These are phyloP conservation scores for Littorina saxatilis DNA, from an alignment of 1,140 invertebrate species.

Conservation along the genomic window DNA sequence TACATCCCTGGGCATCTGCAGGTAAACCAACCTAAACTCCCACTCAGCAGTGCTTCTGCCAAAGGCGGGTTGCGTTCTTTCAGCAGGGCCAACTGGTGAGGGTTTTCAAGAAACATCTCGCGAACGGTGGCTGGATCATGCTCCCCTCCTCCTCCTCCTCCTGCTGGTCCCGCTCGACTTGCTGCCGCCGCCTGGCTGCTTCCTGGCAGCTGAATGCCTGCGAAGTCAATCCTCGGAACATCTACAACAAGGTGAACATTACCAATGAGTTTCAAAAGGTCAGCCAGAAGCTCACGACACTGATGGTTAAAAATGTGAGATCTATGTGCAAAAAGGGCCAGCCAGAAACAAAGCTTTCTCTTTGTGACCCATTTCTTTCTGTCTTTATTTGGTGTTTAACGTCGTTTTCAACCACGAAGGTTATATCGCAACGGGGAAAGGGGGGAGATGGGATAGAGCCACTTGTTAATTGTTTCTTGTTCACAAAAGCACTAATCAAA, in stretches of 20 bases:
- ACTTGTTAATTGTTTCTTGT: too few species aligned
- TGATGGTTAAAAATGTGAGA: too few species aligned
- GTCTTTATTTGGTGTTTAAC: too few species aligned
- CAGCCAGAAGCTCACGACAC: too few species aligned
- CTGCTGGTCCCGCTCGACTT: not conserved
- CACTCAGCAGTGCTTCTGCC: conserved; percentile 86
- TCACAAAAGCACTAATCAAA: too few species aligned
- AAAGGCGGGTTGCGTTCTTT: conserved; percentile 95
- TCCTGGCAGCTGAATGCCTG: conserved; percentile 87
- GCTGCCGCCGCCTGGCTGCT: conserved; percentile 57
- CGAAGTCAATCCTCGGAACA: conserved; percentile 84
- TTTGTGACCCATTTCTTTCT: too few species aligned
- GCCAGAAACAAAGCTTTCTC: conserved; percentile 1
- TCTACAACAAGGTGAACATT: not conserved
- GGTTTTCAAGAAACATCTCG: conserved; percentile 93
- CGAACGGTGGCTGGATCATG: conserved; percentile 91
- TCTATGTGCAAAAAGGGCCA: too few species aligned
- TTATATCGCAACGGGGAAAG: too few species aligned
- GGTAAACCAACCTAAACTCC: conserved; percentile 32
- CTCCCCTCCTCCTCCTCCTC: conserved; percentile 53
- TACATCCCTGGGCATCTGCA: too few species aligned
- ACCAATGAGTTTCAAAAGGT: conserved; percentile 46
- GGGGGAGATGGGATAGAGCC: too few species aligned
- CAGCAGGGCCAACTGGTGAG: conserved; percentile 91
- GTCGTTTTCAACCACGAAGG: too few species aligned